phyloP scores from a whole-genome alignment of 1,140 invertebrate genomes.

The Babylonia areolata region DNA sequence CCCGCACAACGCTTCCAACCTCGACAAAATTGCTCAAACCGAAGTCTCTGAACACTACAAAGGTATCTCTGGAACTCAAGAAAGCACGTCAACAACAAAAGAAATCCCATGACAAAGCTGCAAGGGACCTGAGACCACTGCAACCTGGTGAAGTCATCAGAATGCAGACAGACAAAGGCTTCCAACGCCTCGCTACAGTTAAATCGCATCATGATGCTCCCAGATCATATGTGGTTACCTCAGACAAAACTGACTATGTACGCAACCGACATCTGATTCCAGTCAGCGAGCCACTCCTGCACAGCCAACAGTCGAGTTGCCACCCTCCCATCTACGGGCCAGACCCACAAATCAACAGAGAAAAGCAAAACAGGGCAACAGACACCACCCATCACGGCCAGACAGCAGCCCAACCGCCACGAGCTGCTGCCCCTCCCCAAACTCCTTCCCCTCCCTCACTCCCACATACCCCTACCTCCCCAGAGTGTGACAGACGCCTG shows the following conservation, averaged over 20 bases:
- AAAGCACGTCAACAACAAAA: not conserved
- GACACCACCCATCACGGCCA: too few species aligned
- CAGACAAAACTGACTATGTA: not conserved
- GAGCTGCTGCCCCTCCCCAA: too few species aligned
- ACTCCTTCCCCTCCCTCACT: too few species aligned
- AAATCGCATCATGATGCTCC: not conserved
- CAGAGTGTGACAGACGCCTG: too few species aligned
- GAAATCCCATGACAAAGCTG: not conserved
- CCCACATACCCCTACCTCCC: too few species aligned
- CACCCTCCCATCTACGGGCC: too few species aligned
- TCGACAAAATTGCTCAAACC: constrained; percentile 3
- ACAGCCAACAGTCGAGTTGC: too few species aligned
- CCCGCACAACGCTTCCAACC: not conserved
- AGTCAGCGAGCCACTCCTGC: too few species aligned
- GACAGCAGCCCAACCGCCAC: too few species aligned
- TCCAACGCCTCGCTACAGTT: not conserved
- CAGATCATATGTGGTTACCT: constrained; percentile 11
- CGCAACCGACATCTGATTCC: too few species aligned
- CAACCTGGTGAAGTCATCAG: not conserved
- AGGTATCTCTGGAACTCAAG: not conserved
- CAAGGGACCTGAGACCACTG: not conserved
- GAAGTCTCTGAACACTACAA: not conserved
- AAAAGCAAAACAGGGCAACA: too few species aligned
- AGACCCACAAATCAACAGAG: too few species aligned
- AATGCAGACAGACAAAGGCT: constrained; percentile 13